phyloP scores from a whole-genome alignment of 2,888 invertebrate genomes.

The Dorcus hopei region DNA sequence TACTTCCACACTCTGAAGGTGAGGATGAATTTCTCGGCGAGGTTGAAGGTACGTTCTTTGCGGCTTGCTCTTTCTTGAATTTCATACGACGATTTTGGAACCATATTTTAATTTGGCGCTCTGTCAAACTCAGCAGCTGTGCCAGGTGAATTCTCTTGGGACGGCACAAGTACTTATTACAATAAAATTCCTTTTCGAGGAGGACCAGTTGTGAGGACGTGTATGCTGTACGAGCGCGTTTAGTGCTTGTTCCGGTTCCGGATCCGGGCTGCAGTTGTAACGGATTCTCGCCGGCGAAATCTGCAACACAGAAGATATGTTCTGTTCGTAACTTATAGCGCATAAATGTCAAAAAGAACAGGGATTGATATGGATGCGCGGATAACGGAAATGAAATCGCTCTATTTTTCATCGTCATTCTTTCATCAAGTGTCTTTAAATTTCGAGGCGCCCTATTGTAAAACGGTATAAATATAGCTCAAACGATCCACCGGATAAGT shows the following conservation, averaged over 20 bases:
- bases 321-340: slow-evolving; percentile 16
- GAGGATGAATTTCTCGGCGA: slow-evolving; percentile 16
- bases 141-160: slow-evolving; percentile 76
- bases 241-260: slow-evolving; percentile 42
- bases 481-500: slow-evolving; percentile 46
- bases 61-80: slow-evolving; percentile 58
- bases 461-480: slow-evolving; percentile 46
- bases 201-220: slow-evolving; percentile 75
- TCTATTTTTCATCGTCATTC: slow-evolving; percentile 36
- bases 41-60: slow-evolving; percentile 15
- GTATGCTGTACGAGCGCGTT: slow-evolving; percentile 77
- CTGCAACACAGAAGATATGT: slow-evolving; percentile 22
- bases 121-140: slow-evolving; percentile 63
- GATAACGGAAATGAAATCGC: slow-evolving; percentile 33
- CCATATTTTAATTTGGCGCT: slow-evolving; percentile 85
- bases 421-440: slow-evolving; percentile 44
- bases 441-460: slow-evolving; percentile 43
- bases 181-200: slow-evolving; percentile 76
- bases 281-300: not conserved
- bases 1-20: not conserved
- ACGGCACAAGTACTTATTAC: slow-evolving; percentile 71
- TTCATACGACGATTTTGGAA: slow-evolving; percentile 85
- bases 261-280: no score
- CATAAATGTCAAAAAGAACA: slow-evolving; percentile 20
- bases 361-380: slow-evolving; percentile 30